Percentiles rank a stretch among this genome's conserved stretches.
These are phyloP conservation scores for Crypturellus tataupa DNA, from an alignment of 2,797 vertebrate genomes.

Conservation along the genomic window DNA sequence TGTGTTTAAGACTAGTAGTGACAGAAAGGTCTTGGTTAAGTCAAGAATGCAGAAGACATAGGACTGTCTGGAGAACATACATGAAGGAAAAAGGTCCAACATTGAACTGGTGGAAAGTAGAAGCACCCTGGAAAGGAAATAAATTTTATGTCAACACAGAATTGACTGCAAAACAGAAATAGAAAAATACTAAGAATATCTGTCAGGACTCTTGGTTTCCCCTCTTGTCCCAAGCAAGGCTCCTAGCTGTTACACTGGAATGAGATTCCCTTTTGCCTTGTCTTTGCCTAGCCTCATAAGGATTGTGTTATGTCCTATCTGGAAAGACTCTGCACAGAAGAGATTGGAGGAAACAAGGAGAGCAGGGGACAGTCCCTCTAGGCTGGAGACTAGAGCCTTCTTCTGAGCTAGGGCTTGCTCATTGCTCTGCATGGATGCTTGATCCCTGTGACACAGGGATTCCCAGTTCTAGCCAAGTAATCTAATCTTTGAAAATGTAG, in stretches of 20 bases:
- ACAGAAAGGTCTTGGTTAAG: too few relatives aligned
- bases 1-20: fast-evolving
- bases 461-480: background rate
- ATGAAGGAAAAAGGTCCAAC: background rate
- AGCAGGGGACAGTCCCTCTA: background rate
- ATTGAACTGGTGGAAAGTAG: background rate
- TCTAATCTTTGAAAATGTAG: background rate
- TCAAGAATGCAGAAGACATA: too few relatives aligned
- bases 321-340: too few relatives aligned
- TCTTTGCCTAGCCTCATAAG: background rate
- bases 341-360: background rate
- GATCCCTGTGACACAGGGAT: background rate
- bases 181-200: fast-evolving
- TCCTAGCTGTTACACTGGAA: fast-evolving
- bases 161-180: background rate
- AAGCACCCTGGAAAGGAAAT: background rate
- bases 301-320: background rate
- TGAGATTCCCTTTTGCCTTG: background rate
- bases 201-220: background rate
- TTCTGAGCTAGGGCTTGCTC: background rate
- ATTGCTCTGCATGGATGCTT: background rate
- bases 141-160: background rate
- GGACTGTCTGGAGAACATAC: too few relatives aligned
- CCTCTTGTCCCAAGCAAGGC: background rate
- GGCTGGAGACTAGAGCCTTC: background rate